Evolutionary conservation across 1,140 invertebrate species (phyloP), one percentile per base, ranked within the genome.

Genomic region (Aporrectodea caliginosa): DNA sequence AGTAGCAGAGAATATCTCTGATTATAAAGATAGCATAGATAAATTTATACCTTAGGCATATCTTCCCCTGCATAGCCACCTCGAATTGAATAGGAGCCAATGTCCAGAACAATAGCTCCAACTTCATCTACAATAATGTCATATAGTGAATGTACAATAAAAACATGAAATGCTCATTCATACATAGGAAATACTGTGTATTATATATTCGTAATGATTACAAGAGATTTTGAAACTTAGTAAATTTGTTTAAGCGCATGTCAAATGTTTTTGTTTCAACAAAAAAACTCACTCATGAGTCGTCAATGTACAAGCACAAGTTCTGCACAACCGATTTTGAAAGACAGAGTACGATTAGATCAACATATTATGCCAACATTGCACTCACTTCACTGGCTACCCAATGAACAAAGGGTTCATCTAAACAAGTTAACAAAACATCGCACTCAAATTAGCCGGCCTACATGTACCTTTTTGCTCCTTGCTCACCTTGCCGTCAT

Each of bases 31-130:
- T n/a, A n/a, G n/a, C n/a, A n/a, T n/a, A n/a, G n/a, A n/a, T n/a
- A n/a, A n/a, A n/a, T n/a, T n/a, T n/a, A 12, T 43, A 88, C 85
- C 84, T 89, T 90, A 70, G 95, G 95, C 27, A 93, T 93, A 86
- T 98, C 95, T 88, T 97, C 95, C 78, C 94, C 94, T 32, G 93
- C 94, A 91, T 94, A 95, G 31, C 94, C 94, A 29, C 93, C 93
- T 80, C 94, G 89, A 43, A 95, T 87, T 0, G 94, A 95, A 88
- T 95, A 93, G 84, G 95, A 94, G 0, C 96, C 97, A 70, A 96
- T 92, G 88, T 99, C 97, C 87, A 99, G 97, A 16, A 99, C 97
- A 78, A 99, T 87, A 0, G 97, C 97, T 22, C 97, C 97, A 82
- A 99, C 98, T 88, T 99, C 97, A 90, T 99, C 97, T 90, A n/a